Evolutionary conservation across 92 coral and sea anemone genomes (phyloP).

Genomic region (Parazoanthus swiftii): DNA sequence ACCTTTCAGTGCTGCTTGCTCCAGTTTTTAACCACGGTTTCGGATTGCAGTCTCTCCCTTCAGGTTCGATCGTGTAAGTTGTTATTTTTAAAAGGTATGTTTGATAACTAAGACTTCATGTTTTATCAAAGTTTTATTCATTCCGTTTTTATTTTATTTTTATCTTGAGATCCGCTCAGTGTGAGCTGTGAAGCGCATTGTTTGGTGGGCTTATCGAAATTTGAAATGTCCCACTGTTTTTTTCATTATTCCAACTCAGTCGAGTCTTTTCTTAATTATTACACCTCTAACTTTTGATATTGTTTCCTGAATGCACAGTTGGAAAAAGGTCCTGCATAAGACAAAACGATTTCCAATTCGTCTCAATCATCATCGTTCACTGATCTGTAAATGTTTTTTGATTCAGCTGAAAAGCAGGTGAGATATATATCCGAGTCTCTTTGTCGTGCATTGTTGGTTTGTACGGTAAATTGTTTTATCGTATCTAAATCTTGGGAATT

Average conservation of each 20-base stretch:
- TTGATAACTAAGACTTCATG: neutral
- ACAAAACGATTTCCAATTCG: neutral
- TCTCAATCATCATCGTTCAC: neutral
- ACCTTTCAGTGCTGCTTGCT: neutral
- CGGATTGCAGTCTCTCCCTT: neutral
- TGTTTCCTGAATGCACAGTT: neutral
- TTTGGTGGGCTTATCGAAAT: neutral
- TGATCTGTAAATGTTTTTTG: neutral
- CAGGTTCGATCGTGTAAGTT: neutral
- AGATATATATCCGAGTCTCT: neutral
- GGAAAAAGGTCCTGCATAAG: neutral
- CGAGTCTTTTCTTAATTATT: neutral
- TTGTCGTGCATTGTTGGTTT: neutral
- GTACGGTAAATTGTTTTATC: neutral
- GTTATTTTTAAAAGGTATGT: neutral
- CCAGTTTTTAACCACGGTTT: neutral
- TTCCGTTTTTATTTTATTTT: neutral
- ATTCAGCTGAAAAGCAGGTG: neutral
- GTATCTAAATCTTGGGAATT: neutral
- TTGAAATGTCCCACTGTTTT: neutral
- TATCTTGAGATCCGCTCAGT: neutral
- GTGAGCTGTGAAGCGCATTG: neutral
- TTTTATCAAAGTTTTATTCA: neutral
- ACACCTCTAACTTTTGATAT: neutral
- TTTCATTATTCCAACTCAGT: neutral